Conservation (phyloP, 2,888 invertebrate genomes). For the Aromia moschata region DNA sequence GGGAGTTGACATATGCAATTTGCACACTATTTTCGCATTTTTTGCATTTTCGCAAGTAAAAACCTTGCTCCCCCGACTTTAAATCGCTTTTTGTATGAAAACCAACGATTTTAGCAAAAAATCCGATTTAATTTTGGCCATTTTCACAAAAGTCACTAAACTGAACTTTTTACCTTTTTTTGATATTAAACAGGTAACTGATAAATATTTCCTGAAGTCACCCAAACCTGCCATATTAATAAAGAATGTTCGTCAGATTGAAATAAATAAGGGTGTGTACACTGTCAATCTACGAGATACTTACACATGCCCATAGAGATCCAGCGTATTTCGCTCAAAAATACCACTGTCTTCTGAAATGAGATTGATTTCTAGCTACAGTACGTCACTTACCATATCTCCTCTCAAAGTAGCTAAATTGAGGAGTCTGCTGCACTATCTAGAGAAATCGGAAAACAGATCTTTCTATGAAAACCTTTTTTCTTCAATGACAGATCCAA, state of each 20-base stretch:
- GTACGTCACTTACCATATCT: background rate
- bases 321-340: background rate
- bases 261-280: slow-evolving; percentile 3
- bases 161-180: too few relatives aligned
- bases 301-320: background rate
- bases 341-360: slow-evolving; percentile 1
- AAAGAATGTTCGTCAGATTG: slow-evolving; percentile 1
- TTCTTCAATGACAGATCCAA: slow-evolving; percentile 1
- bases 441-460: slow-evolving; percentile 1
- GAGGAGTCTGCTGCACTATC: slow-evolving; percentile 4
- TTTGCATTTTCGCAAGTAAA: too few relatives aligned
- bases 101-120: too few relatives aligned
- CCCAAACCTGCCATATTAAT: background rate
- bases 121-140: too few relatives aligned
- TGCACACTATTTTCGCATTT: too few relatives aligned
- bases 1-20: too few relatives aligned
- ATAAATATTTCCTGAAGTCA: slow-evolving; percentile 4
- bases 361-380: background rate
- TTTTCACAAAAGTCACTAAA: too few relatives aligned
- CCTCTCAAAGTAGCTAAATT: slow-evolving; percentile 1
- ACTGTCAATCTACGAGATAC: slow-evolving; percentile 1
- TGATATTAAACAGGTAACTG: slow-evolving; percentile 4
- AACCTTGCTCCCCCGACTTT: too few relatives aligned
- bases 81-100: too few relatives aligned
- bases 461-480: slow-evolving; percentile 2